These are phyloP conservation scores for Hemibagrus guttatus DNA, from an alignment of 2,797 vertebrate genomes.

Conservation along the genomic window DNA sequence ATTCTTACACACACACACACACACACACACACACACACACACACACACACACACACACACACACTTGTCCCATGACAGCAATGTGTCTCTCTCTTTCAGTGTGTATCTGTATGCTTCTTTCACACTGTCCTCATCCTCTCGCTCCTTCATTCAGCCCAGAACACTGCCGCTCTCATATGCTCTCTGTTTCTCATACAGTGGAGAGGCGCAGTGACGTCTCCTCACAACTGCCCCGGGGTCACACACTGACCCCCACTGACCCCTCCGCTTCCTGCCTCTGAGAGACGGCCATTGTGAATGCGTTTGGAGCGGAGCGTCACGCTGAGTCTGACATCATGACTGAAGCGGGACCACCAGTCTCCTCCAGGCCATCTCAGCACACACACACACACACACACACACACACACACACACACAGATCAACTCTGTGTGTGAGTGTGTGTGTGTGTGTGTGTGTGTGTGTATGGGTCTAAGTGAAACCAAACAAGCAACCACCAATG, in stretches of 20 bases:
- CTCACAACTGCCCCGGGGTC: conserved; percentile 69
- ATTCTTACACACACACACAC: neutral
- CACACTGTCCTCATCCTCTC: neutral
- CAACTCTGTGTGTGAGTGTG: too few species aligned
- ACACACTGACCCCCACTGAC: conserved; percentile 57
- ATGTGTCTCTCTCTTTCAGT: neutral
- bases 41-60: neutral
- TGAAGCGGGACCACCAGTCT: conserved; percentile 36
- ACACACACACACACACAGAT: too few species aligned
- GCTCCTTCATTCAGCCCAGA: conserved; percentile 15
- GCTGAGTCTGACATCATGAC: conserved; percentile 51
- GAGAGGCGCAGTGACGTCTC: conserved; percentile 60
- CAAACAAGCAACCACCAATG: conserved; percentile 30
- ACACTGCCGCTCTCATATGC: neutral
- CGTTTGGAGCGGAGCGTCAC: conserved; percentile 30
- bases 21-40: neutral
- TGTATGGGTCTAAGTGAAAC: conserved; percentile 43
- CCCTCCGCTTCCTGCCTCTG: conserved; percentile 70
- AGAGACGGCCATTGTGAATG: conserved; percentile 69
- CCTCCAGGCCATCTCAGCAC: neutral
- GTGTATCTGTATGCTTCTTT: neutral
- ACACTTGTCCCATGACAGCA: conserved; percentile 17
- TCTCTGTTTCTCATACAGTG: conserved; percentile 27
- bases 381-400: too few species aligned
- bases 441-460: neutral